Evolutionary conservation across 1,140 invertebrate species (phyloP).

Genomic region (Holotrichia oblita): DNA sequence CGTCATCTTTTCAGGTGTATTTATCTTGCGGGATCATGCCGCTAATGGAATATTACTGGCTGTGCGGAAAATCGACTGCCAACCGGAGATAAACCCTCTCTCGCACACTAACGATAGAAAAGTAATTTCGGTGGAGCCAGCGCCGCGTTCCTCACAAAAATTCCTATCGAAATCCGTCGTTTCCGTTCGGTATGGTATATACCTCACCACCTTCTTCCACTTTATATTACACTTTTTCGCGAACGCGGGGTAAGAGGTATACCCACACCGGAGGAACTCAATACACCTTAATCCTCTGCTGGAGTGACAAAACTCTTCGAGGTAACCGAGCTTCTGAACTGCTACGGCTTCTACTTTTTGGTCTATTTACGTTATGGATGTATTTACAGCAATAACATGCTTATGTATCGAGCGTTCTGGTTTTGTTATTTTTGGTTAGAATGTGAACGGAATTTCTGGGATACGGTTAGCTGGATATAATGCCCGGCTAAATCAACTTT

Average conservation of each 20-base stretch:
- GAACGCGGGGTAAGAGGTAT: background rate
- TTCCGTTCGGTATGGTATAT: background rate
- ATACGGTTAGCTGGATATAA: too few relatives aligned
- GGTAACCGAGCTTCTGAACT: conserved; percentile 12
- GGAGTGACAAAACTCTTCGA: background rate
- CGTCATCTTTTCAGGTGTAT: conserved; percentile 27
- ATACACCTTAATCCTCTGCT: background rate
- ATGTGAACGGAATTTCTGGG: background rate
- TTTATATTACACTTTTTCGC: background rate
- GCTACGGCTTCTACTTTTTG: background rate
- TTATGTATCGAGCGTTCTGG: background rate
- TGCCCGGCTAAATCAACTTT: too few relatives aligned
- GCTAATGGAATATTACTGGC: conserved; percentile 29
- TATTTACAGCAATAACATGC: conserved; percentile 11
- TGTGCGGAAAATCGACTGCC: conserved; percentile 34
- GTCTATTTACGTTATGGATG: conserved; percentile 20
- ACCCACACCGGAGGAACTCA: background rate
- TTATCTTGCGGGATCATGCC: conserved; percentile 30
- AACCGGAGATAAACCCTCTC: conserved; percentile 28
- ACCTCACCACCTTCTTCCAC: background rate
- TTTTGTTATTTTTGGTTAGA: background rate
- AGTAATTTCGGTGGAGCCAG: conserved; percentile 13
- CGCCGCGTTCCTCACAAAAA: conserved; percentile 7
- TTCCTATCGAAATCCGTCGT: conserved; percentile 4
- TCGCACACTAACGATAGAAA: conserved; percentile 22